Percentiles rank a stretch among this genome's conserved stretches.
Evolutionary conservation across 2,113 vertebrate species (phyloP).

Genomic region (Siniperca chuatsi): DNA sequence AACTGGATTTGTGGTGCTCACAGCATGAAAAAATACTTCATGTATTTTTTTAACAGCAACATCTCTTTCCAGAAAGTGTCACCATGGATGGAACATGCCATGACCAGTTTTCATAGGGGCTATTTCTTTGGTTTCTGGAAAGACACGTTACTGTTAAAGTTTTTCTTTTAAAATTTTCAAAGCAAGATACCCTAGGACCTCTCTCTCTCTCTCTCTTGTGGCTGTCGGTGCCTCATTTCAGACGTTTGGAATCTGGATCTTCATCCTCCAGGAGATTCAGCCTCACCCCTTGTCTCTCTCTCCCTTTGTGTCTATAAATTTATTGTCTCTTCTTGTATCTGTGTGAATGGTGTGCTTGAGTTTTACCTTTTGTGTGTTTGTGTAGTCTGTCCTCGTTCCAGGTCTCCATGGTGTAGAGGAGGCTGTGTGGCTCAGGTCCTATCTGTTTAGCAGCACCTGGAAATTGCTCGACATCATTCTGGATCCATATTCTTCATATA

Average conservation of each 20-base stretch:
- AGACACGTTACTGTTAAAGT: neutral
- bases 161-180: neutral
- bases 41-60: neutral
- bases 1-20: neutral
- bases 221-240: neutral
- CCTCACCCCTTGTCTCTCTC: neutral
- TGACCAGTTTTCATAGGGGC: neutral
- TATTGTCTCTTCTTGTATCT: neutral
- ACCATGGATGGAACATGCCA: neutral
- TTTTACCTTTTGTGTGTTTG: neutral
- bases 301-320: neutral
- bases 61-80: conserved; percentile 4
- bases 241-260: neutral
- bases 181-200: neutral
- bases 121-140: conserved; percentile 1
- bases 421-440: neutral
- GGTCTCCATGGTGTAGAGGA: neutral
- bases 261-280: neutral
- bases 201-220: neutral
- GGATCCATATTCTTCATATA: neutral
- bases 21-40: neutral
- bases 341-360: neutral
- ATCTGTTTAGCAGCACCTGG: neutral
- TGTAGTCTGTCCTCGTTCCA: neutral
- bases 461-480: neutral